Evolutionary conservation across 2,797 vertebrate species (phyloP), one percentile per base, ranked within the genome.

Genomic region (Podarcis siculus): DNA sequence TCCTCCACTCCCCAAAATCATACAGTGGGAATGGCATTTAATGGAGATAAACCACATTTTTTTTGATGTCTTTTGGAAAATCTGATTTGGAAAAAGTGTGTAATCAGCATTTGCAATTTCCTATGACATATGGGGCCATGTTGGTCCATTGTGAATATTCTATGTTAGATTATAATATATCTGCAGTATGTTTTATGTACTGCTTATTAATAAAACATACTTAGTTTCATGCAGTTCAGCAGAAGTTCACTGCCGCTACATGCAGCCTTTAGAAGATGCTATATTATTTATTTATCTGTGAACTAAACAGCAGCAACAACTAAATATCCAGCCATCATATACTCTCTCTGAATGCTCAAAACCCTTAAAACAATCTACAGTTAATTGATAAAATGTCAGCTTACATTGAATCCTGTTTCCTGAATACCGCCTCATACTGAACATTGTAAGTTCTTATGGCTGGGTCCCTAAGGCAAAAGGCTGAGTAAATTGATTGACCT

Each of bases 381-480:
- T 55, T 93, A 93, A 93, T 94, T 91, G 94, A 95, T 86, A 91
- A 95, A 94, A 93, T 67, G 86, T 92, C 35, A 0, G 32, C 35
- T 94, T 90, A 78, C 66, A 92, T 83, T 92, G 78, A 4, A 71
- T 90, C 89, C 90, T 90, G 89, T 91, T 89, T 89, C 86, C 87
- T 87, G 76, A 93, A 32, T 86, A 71, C 27, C 82, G 82, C 7
- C 88, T 89, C 61, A 69, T 91, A 92, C 86, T 86, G 88, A 82
- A 86, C 13, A 21, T 85, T 92, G 90, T 85, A 83, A 92, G 8
- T 89, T 93, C 89, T 87, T 93, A 66, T 37, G 0, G 61, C 80
- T 87, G 42, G 67, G 42, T 92, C 91, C 92, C 91, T 79, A 37
- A 90, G 92, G 94, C 92, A 91, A 76, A 87, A 90, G 86, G 78